Evolutionary conservation across 1,140 invertebrate genomes (phyloP), one percentile per base, ranked within the genome.

Genomic region (Hormaphis cornu): DNA sequence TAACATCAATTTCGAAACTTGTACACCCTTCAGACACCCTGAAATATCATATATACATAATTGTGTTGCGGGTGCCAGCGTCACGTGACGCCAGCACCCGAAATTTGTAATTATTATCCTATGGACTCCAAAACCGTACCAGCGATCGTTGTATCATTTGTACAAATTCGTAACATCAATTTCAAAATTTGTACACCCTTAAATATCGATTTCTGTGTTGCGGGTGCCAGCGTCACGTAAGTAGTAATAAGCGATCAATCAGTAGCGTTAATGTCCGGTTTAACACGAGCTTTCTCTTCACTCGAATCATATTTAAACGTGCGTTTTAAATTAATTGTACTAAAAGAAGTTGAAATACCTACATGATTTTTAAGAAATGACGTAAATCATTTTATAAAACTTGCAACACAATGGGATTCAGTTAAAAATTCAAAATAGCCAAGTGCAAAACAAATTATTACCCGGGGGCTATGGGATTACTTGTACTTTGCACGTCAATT

Each of bases 381-480:
- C 30, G 52, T 54, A n/a, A 54, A 54, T 54, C 16, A 54, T 54
- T 54, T 54, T 54, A 33, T 54, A 30, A 30, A 54, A 30, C 26
- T 54, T 30, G 52, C 33, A 9, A 33, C 52, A 30, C 26, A 54
- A 30, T 54, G 30, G 52, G 10, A 16, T 30, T 28, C 52, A 33
- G 8, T 54, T 30, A 54, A 30, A 9, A 54, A 20, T n/a, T 54
- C 52, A 30, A 54, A 54, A 33, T 54, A 30, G 10, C 52, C 52
- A 12, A 54, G 52, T 30, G 33, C 52, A 30, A 54, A 54, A 54
- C 26, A 54, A 54, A 30, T 54, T 30, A 30, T 30, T 54, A 33
- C 30, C 10, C 16, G 52, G 9, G 26, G 9, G 26, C 52, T 18
- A 54, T 54, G 18, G 30, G 16, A 30, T 33, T 54, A 10, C 30